Evolutionary conservation across 2,888 invertebrate species (phyloP), one percentile per base, ranked within the genome.

Genomic region (Leucophenga montana): DNA sequence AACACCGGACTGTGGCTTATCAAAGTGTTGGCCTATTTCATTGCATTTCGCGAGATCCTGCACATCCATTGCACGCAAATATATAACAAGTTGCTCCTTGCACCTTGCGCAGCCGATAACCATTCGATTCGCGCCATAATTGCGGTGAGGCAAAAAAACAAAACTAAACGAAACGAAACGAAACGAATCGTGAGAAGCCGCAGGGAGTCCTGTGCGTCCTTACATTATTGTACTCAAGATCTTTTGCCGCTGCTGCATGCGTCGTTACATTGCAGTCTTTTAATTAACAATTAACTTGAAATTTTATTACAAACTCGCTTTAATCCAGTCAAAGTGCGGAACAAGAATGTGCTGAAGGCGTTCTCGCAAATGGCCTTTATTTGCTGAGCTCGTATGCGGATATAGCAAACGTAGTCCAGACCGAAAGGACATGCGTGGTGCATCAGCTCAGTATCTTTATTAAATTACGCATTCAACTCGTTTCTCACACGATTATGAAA

Each of bases 251-350:
- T 13, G 33, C 14, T 33, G 61, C n/a, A n/a, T 27, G 9, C 39
- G 61, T 48, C 22, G 48, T 48, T 50, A 62, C 64, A 16, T 64
- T 64, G 39, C 57, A 75, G 77, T 71, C 78, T 80, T 82, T 85
- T 78, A 85, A 85, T 85, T 83, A 84, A 82, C 83, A 83, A 84
- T 84, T 83, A 83, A 80, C 70, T 84, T 74, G 77, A 73, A 77
- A 77, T 83, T 85, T 85, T 81, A 79, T 78, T 77, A 75, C 79
- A 70, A 75, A 73, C 70, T 77, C 70, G 72, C 72, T 77, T 78
- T 80, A 80, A 80, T 83, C 75, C 73, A 14, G 13, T 1, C 50
- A 18, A 50, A 50, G 3, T 27, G 27, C 27, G 27, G 27, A 4
- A n/a, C 50, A 8, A 50, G 50, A 9, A 56, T 27, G 56, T 39